Conservation (phyloP, 1,140 invertebrate genomes). For the Ooceraea biroi region DNA sequence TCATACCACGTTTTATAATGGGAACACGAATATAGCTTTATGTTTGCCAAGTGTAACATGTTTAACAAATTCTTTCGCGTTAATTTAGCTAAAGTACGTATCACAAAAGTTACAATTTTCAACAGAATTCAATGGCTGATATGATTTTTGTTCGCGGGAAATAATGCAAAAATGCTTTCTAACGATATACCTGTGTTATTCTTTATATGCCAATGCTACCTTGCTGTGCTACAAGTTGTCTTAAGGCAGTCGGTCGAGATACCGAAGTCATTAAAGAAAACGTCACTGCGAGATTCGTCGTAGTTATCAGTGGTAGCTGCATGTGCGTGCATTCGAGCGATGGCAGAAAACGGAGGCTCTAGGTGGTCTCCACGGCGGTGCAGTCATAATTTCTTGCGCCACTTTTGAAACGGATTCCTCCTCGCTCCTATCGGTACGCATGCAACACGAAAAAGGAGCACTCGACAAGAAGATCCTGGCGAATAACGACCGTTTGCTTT, state of each 20-base stretch:
- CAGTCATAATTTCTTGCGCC: constrained; percentile 59
- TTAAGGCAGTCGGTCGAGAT: neutral
- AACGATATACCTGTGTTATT: neutral
- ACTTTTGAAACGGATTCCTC: constrained; percentile 39
- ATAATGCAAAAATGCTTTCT: constrained; percentile 1
- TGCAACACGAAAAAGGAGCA: constrained; percentile 54
- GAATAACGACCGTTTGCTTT: constrained; percentile 63
- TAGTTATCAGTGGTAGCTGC: neutral
- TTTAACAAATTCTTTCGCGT: neutral
- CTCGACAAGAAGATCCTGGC: constrained; percentile 63
- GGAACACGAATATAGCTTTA: neutral
- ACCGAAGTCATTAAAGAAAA: constrained; percentile 24
- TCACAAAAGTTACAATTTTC: neutral
- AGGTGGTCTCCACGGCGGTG: constrained; percentile 20
- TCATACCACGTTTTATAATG: too few relatives aligned
- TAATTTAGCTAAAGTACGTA: neutral
- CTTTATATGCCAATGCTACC: neutral
- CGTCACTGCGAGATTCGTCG: constrained; percentile 22
- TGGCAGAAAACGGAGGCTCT: constrained; percentile 30
- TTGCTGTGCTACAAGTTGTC: too few relatives aligned
- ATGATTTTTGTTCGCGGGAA: neutral
- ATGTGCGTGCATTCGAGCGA: constrained; percentile 15
- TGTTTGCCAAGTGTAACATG: neutral
- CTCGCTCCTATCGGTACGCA: constrained; percentile 5
- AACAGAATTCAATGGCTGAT: neutral